A percentile compares a stretch with the other conserved stretches of the same genome.
Conservation (phyloP, 2,113 vertebrate genomes). For the Eretmochelys imbricata region DNA sequence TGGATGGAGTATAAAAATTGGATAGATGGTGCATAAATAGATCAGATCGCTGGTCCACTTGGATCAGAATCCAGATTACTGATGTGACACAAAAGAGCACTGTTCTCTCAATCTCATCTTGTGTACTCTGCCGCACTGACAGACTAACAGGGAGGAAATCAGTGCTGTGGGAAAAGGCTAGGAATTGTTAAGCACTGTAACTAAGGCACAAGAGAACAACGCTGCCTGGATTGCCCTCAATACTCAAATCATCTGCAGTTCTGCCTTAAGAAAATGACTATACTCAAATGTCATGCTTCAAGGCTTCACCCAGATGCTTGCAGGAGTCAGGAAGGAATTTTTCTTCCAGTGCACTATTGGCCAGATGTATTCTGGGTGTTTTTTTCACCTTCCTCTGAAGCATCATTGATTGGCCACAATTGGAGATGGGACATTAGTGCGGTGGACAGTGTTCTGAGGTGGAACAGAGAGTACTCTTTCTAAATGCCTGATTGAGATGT, state of each 20-base stretch:
- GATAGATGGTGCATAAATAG: background rate
- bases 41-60: background rate
- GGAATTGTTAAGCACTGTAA: background rate
- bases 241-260: background rate
- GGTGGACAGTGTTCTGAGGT: background rate
- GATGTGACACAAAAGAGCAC: background rate
- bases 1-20: background rate
- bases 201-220: background rate
- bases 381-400: background rate
- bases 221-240: background rate
- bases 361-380: background rate
- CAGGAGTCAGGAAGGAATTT: background rate
- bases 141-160: background rate
- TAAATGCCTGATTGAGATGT: background rate
- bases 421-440: background rate
- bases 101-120: background rate
- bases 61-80: background rate
- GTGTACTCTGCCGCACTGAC: background rate
- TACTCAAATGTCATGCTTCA: background rate
- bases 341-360: background rate
- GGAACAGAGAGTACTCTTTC: too few species aligned
- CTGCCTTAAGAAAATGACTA: background rate
- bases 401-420: background rate
- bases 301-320: background rate
- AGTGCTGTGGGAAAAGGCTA: background rate